Conservation (phyloP, 2,797 vertebrate genomes). For the Eurystomus glaucurus region DNA sequence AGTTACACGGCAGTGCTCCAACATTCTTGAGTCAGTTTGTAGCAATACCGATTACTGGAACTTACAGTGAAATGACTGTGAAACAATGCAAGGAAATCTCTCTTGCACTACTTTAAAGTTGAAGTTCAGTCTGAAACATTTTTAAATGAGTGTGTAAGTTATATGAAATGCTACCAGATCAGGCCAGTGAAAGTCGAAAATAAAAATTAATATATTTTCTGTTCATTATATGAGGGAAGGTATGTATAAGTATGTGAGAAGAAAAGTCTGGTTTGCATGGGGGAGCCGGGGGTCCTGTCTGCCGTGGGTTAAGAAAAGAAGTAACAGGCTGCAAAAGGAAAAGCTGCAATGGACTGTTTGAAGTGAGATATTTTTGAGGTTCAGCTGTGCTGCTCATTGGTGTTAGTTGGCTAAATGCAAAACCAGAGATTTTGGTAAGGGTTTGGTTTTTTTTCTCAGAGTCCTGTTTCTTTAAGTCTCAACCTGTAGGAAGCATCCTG, state of each 20-base stretch:
- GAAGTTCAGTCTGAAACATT: not conserved
- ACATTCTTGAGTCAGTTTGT: not conserved
- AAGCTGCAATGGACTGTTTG: not conserved
- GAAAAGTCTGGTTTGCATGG: not conserved
- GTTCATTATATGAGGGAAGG: not conserved
- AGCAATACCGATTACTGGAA: not conserved
- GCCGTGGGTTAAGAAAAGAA: not conserved
- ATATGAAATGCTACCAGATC: not conserved
- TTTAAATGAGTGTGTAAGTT: not conserved
- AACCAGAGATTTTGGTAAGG: not conserved
- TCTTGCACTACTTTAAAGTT: not conserved
- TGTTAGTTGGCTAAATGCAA: not conserved
- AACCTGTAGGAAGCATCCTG: not conserved
- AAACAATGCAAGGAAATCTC: not conserved
- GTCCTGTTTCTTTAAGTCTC: not conserved
- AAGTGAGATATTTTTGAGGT: not conserved
- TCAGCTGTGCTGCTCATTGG: not conserved
- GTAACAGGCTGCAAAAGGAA: not conserved
- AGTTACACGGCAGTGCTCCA: not conserved
- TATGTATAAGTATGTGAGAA: not conserved
- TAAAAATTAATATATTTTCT: not conserved
- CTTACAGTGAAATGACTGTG: not conserved
- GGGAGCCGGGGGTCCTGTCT: rapidly evolving
- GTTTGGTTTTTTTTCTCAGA: not conserved
- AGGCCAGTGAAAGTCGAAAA: not conserved